These are phyloP conservation scores for Elmis aenea DNA, from an alignment of 2,888 invertebrate species.

Conservation along the genomic window DNA sequence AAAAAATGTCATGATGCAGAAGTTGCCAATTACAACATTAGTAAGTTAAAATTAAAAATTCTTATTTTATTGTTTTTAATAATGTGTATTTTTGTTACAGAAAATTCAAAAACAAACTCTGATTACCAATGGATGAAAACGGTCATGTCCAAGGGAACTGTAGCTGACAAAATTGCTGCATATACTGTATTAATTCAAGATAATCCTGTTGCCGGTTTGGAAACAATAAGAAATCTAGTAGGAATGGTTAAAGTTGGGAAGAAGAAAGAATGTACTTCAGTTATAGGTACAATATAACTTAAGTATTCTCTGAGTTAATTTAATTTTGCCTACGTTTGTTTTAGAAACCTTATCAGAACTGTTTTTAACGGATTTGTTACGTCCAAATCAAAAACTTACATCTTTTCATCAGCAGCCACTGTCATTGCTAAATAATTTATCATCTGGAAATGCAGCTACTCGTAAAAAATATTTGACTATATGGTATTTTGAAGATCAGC, in stretches of 20 bases:
- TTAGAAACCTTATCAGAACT: conserved; percentile 74
- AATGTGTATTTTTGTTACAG: conserved; percentile 33
- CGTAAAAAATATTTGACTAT: conserved; percentile 61
- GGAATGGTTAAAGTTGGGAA: conserved; percentile 74
- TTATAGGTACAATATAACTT: conserved; percentile 63
- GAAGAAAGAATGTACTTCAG: conserved; percentile 63
- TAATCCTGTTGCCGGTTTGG: conserved; percentile 73
- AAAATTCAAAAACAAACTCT: conserved; percentile 55
- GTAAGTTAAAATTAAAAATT: conserved; percentile 47
- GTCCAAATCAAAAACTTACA: conserved; percentile 60
- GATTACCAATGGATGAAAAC: conserved; percentile 75
- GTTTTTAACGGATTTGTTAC: conserved; percentile 65
- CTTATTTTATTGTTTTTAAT: conserved; percentile 5
- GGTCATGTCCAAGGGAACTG: conserved; percentile 74
- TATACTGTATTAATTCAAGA: conserved; percentile 76
- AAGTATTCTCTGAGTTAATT: conserved; percentile 4
- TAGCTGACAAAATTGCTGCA: conserved; percentile 82
- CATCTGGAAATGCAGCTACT: conserved; percentile 61
- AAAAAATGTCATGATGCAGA: conserved; percentile 63
- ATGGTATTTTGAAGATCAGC: conserved; percentile 88
- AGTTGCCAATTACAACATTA: conserved; percentile 57
- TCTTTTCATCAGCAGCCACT: conserved; percentile 63
- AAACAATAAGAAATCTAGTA: conserved; percentile 65
- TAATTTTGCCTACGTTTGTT: conserved; percentile 27
- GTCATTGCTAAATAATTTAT: conserved; percentile 52